A percentile compares a stretch with the other conserved stretches of the same genome.
Evolutionary conservation across 2,888 invertebrate genomes (phyloP).

Genomic region (Sthenelais limicola): DNA sequence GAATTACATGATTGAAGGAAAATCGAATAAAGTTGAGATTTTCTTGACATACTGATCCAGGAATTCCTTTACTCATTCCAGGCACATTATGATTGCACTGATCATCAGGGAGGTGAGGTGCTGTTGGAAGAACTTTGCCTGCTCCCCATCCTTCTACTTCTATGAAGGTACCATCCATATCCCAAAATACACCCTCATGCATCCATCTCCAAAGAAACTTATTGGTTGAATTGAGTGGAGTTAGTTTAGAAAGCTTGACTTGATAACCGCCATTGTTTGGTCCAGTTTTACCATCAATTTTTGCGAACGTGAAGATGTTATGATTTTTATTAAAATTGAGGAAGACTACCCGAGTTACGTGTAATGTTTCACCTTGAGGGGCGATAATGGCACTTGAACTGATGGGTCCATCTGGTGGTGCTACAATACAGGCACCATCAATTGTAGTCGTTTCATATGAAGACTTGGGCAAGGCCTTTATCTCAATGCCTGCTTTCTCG

Average conservation of each 20-base stretch:
- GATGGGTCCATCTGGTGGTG: no score
- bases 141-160: constrained; percentile 46
- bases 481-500: constrained; percentile 50
- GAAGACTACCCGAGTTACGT: no score
- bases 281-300: no score
- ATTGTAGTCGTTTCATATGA: no score
- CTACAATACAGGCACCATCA: no score
- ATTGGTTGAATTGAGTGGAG: constrained; percentile 53
- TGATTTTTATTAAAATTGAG: no score
- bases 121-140: constrained; percentile 54
- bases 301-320: no score
- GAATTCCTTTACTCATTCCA: neutral
- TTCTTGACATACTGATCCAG: constrained; percentile 54
- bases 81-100: constrained; percentile 27
- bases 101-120: constrained; percentile 27
- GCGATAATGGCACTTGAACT: no score
- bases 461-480: no score
- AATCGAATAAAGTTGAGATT: constrained; percentile 60
- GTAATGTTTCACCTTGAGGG: no score
- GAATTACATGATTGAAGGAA: constrained; percentile 58
- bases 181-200: constrained; percentile 54
- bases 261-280: no score
- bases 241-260: no score
- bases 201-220: constrained; percentile 50
- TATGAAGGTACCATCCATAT: constrained; percentile 61